Evolutionary conservation across 2,113 vertebrate genomes (phyloP), one percentile per base, ranked within the genome.

Genomic region (Oostethus manadensis): DNA sequence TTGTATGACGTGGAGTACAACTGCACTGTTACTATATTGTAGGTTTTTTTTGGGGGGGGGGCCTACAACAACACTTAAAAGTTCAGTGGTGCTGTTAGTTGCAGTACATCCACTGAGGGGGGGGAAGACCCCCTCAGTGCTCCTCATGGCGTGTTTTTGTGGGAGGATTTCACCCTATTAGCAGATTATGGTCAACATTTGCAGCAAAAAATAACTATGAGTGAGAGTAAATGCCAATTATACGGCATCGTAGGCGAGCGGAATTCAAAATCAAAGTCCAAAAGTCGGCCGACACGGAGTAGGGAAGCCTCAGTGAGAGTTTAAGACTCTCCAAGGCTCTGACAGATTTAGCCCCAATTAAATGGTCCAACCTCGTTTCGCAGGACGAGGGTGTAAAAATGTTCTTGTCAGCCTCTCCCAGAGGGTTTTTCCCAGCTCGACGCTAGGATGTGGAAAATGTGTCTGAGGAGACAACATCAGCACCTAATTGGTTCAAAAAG

Each of bases 291-390:
- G 29, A 33, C 29, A 8, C 29, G 29, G 29, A 33, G 29, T 7
- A 8, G 29, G 42, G 22, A 46, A 45, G 40, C 42, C 17, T 58
- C 21, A 57, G n/a, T 23, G 21, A 10, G 42, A 57, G 55, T 57
- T 57, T 57, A 57, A 44, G 42, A 44, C 38, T 57, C 53, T 56
- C 53, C 10, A 13, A 56, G 54, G 16, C 50, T 51, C 53, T 40
- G 53, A 55, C 53, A 55, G 53, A 55, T 55, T 55, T 40, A 55
- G 53, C 53, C 53, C 53, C 56, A 58, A 58, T 58, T 58, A 58
- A 40, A 42, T 6, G 53, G 33, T 55, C 53, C 53, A 21, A 15
- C 35, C 33, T 55, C n/a, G 11, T 11, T 40, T 40, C 3, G 53
- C 35, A 55, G 53, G 53, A 40, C 35, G n/a, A 55, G 16, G 16